Base-by-base conservation (phyloP, 2,888 invertebrate species). In the Folsomia manolachei region DNA sequence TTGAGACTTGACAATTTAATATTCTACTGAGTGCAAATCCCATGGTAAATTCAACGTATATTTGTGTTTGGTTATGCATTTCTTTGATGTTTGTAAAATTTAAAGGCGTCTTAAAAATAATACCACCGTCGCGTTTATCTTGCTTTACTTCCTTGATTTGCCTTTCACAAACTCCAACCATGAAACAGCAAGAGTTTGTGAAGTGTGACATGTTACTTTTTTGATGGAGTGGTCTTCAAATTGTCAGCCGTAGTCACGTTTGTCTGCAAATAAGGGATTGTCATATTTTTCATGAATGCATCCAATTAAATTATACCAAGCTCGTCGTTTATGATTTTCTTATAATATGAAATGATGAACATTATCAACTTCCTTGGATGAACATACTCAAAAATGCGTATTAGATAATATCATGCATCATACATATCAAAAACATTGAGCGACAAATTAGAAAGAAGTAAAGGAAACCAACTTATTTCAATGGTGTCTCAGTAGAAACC, bases 191-290 rank as follows among this genome's bases (percentile, higher is more conserved):
- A 51, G 9, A 18, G 56, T 7, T n/a, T 56, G 56, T 56, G 56
- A 56, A 56, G 21, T 26, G 60, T 67, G 67, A 67, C 67, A 67
- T 52, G 67, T 67, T 67, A 27, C 52, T 39, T 67, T 66, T 75
- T 76, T 79, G 79, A 77, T 79, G 27, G 75, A 79, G 79, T 76
- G 79, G 76, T 72, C 77, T 74, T 73, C 72, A 70, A 70, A 66
- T 72, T 78, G 79, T 78, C 76, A 75, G 71, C 70, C 64, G 71
- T 67, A 70, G 70, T 77, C 75, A 75, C 73, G 75, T 75, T 74
- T 73, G 24, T 26, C 60, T 67, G 27, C 65, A 66, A 66, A 66
- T 52, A 66, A 63, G 19, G 27, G 18, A 19, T 52, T 24, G 19
- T 66, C 27, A 2, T 19, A 27, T 19, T 7, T 26, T 21, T n/a